phyloP scores from a whole-genome alignment of 2,888 invertebrate species.

The Eumacrocentrus americanus region DNA sequence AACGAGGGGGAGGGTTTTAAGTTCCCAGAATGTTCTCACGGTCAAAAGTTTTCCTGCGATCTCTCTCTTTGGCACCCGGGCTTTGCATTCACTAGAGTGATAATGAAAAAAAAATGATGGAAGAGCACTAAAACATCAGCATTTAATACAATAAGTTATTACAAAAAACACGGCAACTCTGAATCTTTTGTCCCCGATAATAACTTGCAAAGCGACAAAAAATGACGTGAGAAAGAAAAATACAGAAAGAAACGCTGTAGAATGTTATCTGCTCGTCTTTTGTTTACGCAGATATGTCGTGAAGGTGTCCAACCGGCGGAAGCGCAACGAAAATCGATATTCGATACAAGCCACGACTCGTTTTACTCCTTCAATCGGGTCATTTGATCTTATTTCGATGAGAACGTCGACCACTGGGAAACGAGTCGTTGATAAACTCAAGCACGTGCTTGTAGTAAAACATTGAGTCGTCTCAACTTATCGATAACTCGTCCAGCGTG shows the following conservation, averaged over 20 bases:
- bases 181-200: too few relatives aligned
- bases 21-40: conserved; percentile 61
- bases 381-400: conserved; percentile 1
- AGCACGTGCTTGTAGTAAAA: conserved; percentile 11
- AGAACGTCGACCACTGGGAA: neutral
- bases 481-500: neutral
- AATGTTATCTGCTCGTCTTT: neutral
- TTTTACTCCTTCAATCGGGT: neutral
- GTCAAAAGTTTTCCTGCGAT: conserved; percentile 56
- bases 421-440: neutral
- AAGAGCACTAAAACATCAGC: neutral
- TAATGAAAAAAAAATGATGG: neutral
- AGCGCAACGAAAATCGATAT: conserved; percentile 7
- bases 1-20: conserved; percentile 43
- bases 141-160: neutral
- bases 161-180: neutral
- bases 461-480: neutral
- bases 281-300: neutral
- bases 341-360: neutral
- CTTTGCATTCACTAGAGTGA: conserved; percentile 15
- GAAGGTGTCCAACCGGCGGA: neutral
- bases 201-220: neutral
- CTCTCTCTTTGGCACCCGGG: conserved; percentile 23
- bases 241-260: neutral
- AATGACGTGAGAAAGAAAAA: neutral